Evolutionary conservation across 1,140 invertebrate species (phyloP).

Genomic region (Trachymyrmex cornetzi): DNA sequence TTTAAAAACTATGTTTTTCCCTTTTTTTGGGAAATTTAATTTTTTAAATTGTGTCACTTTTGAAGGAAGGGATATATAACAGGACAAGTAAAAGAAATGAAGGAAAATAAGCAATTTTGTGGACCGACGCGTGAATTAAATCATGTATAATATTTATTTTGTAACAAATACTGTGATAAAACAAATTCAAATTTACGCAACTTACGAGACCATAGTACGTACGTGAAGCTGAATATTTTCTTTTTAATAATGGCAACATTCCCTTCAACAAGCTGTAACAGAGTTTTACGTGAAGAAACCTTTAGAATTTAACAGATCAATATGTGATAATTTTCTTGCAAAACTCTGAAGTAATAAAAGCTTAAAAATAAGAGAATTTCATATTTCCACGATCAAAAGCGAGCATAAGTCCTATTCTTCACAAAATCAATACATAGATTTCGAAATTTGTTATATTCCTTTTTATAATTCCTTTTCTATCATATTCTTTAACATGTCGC

Average conservation of each 20-base stretch:
- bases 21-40: too few species aligned
- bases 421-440: background rate
- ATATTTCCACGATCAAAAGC: background rate
- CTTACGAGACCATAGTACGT: background rate
- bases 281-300: background rate
- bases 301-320: conserved; percentile 14
- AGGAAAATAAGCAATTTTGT: background rate
- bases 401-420: background rate
- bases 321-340: background rate
- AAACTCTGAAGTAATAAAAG: background rate
- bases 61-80: background rate
- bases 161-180: background rate
- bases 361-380: background rate
- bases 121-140: background rate
- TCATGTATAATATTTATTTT: background rate
- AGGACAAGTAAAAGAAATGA: background rate
- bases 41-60: too few species aligned
- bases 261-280: background rate
- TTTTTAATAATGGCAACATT: background rate
- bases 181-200: background rate
- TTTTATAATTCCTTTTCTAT: conserved; percentile 5
- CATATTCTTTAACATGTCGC: background rate
- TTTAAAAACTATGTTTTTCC: too few species aligned
- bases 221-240: background rate
- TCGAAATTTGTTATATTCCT: background rate